Base-by-base conservation (phyloP, 2,888 invertebrate genomes). In the Andrena flavipes region DNA sequence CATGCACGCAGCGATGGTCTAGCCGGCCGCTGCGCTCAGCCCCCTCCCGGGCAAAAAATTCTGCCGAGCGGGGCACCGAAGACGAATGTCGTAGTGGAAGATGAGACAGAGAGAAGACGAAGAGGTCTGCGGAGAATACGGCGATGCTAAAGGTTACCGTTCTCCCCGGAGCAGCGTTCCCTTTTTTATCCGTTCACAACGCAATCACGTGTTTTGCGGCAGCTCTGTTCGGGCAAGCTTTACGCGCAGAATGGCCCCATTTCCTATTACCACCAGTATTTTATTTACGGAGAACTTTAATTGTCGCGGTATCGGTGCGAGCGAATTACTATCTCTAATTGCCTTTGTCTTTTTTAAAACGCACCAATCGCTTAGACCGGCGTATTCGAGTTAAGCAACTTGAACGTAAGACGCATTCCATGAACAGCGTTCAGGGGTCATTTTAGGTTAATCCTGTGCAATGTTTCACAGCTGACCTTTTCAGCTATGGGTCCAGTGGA, bases 11-110 rank as follows among this genome's bases (percentile, higher is more conserved):
- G n/a, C 13, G 26, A 48, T 48, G 26, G 59, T 16, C 20, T 23
- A 8, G n/a, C 23, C 30, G 23, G 5, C n/a, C 13, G 68, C 20
- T 51, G 29, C 23, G 48, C 71, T 67, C 30, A 10, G 54, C 71
- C 35, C 4, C 42, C 42, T 5, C 3, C 26, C 8, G 70, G 81
- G 79, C 72, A 59, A 82, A 70, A 76, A 68, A 84, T 74, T 16
- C n/a, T 30, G 10, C 8, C 23, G 30, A 73, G 33, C 48, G 29
- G 62, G 33, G 33, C 60, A 49, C 29, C 70, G 72, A 77, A 80
- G 82, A n/a, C n/a, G 30, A 63, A 51, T 63, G 20, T 62, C 82
- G 74, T 35, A 42, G 42, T 5, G 42, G 70, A 49, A 68, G 78
- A 51, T 20, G 51, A 7, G 2, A 51, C 51, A 20, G 51, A 51